Evolutionary conservation across 1,140 invertebrate genomes (phyloP).

Genomic region (Psix sp.): DNA sequence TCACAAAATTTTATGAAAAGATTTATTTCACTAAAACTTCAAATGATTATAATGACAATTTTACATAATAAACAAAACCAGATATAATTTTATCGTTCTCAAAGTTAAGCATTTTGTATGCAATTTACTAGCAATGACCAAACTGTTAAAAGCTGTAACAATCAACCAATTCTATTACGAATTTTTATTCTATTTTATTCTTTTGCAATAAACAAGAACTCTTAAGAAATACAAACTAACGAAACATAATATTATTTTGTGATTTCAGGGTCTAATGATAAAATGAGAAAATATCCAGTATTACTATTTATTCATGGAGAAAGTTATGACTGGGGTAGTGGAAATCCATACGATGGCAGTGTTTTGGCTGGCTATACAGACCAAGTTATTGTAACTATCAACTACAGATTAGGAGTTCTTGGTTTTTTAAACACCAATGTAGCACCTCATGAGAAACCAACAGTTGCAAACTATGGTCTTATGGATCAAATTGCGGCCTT

Average conservation of each 20-base stretch:
- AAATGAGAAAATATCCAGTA: slow-evolving; percentile 85
- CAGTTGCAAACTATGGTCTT: slow-evolving; percentile 93
- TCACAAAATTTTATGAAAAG: no score
- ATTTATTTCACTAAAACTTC: no score
- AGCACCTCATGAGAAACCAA: slow-evolving; percentile 85
- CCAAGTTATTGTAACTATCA: slow-evolving; percentile 95
- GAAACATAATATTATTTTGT: neutral
- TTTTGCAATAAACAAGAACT: no score
- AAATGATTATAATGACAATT: no score
- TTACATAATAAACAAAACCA: no score
- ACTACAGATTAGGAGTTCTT: slow-evolving; percentile 96
- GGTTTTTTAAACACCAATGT: slow-evolving; percentile 93
- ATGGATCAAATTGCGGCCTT: slow-evolving; percentile 95
- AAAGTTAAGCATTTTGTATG: no score
- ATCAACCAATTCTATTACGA: no score
- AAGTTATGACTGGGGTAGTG: slow-evolving; percentile 95
- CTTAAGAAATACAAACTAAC: neutral
- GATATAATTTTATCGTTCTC: no score
- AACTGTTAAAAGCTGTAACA: no score
- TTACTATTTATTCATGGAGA: slow-evolving; percentile 96
- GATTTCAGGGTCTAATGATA: slow-evolving; percentile 49
- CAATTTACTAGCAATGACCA: no score
- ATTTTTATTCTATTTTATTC: no score
- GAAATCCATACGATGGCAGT: slow-evolving; percentile 96
- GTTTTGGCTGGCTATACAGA: slow-evolving; percentile 93